These are phyloP conservation scores for Cheilosia vulpina DNA, from an alignment of 2,888 invertebrate species.

Conservation along the genomic window DNA sequence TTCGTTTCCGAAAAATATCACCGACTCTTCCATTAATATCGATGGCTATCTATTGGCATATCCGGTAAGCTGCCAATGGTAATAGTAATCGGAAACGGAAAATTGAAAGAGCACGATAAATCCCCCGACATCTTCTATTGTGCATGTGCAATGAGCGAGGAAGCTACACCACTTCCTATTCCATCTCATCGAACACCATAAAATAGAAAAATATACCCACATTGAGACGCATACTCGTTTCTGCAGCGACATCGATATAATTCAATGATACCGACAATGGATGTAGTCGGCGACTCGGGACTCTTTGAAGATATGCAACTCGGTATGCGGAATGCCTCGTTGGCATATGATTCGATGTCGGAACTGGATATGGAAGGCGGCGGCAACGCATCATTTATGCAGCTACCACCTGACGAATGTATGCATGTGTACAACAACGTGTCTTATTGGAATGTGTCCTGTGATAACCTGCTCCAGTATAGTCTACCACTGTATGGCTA, in stretches of 20 bases:
- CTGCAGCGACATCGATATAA: not conserved
- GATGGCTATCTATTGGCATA: not conserved
- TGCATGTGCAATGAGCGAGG: not conserved
- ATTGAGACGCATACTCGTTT: not conserved
- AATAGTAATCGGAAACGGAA: not conserved
- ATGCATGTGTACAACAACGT: conserved; percentile 78
- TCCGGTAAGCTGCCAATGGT: conserved; percentile 3
- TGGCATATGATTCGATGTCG: conserved; percentile 51
- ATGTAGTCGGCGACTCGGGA: conserved; percentile 30
- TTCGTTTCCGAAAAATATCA: conserved; percentile 7
- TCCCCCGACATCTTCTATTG: not conserved
- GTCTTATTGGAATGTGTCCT: conserved; percentile 82
- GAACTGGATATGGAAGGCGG: conserved; percentile 30
- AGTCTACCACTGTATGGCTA: conserved; percentile 82
- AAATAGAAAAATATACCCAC: not conserved
- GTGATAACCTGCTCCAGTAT: conserved; percentile 81
- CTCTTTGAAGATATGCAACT: conserved; percentile 49
- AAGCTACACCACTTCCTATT: not conserved
- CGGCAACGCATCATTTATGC: conserved; percentile 58
- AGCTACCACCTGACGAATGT: conserved; percentile 77
- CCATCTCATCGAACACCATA: not conserved
- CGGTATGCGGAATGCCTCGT: conserved; percentile 43
- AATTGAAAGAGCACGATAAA: conserved; percentile 14
- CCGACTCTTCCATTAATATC: conserved; percentile 4
- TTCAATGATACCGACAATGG: conserved; percentile 67